phyloP scores from a whole-genome alignment of 2,797 vertebrate species.

The Emydoidea blandingii region DNA sequence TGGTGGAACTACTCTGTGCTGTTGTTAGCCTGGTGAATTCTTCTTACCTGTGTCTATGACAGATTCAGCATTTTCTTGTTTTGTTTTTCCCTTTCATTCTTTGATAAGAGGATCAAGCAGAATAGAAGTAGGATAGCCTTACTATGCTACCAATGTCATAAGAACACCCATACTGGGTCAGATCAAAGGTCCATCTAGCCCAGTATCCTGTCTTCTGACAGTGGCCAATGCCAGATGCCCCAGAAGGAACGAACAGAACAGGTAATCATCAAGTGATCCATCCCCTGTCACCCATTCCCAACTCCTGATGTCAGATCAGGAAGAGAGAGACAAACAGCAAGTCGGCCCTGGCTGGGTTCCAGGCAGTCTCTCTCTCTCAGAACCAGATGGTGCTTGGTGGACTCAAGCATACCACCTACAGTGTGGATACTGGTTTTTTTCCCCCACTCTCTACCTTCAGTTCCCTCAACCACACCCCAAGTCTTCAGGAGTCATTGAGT shows the following conservation, averaged over 20 bases:
- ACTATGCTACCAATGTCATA: neutral
- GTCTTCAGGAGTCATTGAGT: neutral
- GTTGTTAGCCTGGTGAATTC: neutral
- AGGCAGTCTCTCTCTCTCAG: neutral
- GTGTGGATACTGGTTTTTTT: fast-evolving
- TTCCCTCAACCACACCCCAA: neutral
- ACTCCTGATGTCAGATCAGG: neutral
- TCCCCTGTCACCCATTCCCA: too few species aligned
- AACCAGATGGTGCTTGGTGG: neutral
- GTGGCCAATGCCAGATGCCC: too few species aligned
- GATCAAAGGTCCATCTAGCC: too few species aligned
- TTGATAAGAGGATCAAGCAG: neutral
- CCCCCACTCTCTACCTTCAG: too few species aligned
- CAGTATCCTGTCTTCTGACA: too few species aligned
- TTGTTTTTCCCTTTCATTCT: neutral
- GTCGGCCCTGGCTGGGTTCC: neutral
- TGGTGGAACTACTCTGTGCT: neutral
- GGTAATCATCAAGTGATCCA: too few species aligned
- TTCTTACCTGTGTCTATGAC: neutral
- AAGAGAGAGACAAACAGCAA: neutral
- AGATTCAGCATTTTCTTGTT: neutral
- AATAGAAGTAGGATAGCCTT: neutral
- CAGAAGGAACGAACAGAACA: too few species aligned
- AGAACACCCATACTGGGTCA: too few species aligned
- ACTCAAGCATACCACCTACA: neutral